Percentiles rank a stretch among this genome's conserved stretches.
These are phyloP conservation scores for Gastrophysa polygoni DNA, from an alignment of 2,888 invertebrate species.

Conservation along the genomic window DNA sequence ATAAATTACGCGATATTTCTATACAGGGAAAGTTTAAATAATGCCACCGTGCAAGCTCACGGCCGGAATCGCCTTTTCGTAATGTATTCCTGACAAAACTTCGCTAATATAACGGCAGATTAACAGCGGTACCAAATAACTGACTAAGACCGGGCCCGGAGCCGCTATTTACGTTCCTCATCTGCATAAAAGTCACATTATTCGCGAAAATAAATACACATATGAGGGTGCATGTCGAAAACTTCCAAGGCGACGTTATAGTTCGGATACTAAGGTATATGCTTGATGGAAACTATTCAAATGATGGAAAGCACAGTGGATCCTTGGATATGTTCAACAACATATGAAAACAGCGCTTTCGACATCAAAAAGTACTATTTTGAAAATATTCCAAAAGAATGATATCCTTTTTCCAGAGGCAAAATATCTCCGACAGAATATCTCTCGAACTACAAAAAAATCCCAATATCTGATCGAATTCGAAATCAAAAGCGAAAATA, in stretches of 20 bases:
- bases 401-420: too few relatives aligned
- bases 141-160: constrained; percentile 28
- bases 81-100: constrained; percentile 54
- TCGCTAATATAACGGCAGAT: constrained; percentile 55
- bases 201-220: constrained; percentile 28
- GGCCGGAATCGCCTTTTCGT: constrained; percentile 34
- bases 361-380: too few relatives aligned
- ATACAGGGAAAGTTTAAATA: constrained; percentile 54
- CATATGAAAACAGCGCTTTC: too few relatives aligned
- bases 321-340: too few relatives aligned
- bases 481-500: too few relatives aligned
- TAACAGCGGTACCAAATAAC: constrained; percentile 51
- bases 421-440: too few relatives aligned
- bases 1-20: constrained; percentile 56
- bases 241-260: neutral
- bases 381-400: too few relatives aligned
- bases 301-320: too few relatives aligned
- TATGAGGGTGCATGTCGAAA: constrained; percentile 14
- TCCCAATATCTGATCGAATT: too few relatives aligned
- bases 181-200: constrained; percentile 35
- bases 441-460: too few relatives aligned
- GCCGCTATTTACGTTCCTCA: constrained; percentile 28
- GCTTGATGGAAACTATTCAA: neutral
- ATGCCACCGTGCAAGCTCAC: constrained; percentile 47
- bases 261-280: neutral